A percentile compares a stretch with the other conserved stretches of the same genome.
Evolutionary conservation across 1,140 invertebrate genomes (phyloP).

Genomic region (Sitobion miscanthi): DNA sequence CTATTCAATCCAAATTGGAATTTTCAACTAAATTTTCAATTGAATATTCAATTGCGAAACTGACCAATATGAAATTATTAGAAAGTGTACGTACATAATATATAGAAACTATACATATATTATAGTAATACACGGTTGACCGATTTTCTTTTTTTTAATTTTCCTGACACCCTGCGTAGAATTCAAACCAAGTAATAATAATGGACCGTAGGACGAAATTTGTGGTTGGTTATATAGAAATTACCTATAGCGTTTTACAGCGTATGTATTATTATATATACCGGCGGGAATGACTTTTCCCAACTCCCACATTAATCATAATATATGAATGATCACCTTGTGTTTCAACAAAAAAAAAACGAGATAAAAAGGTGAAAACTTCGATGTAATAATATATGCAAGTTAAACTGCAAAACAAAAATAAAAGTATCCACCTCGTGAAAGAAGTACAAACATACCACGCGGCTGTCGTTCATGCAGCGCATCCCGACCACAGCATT

Average conservation of each 20-base stretch:
- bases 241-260: neutral
- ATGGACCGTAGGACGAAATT: neutral
- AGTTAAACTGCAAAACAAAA: slow-evolving; percentile 2
- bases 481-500: neutral
- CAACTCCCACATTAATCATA: neutral
- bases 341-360: slow-evolving; percentile 11
- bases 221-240: neutral
- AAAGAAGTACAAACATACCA: neutral
- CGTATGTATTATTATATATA: neutral
- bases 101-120: too few species aligned
- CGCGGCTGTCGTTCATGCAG: neutral
- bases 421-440: neutral
- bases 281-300: neutral
- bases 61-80: too few species aligned
- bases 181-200: neutral
- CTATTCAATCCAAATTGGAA: neutral
- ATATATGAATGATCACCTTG: neutral
- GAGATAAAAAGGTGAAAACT: neutral
- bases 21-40: too few species aligned
- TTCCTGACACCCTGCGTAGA: neutral
- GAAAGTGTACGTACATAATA: too few species aligned
- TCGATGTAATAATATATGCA: slow-evolving; percentile 16
- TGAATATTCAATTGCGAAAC: too few species aligned
- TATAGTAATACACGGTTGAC: too few species aligned
- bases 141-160: too few species aligned